Conservation (phyloP, 2,113 vertebrate genomes). For the Phyllostomus discolor region DNA sequence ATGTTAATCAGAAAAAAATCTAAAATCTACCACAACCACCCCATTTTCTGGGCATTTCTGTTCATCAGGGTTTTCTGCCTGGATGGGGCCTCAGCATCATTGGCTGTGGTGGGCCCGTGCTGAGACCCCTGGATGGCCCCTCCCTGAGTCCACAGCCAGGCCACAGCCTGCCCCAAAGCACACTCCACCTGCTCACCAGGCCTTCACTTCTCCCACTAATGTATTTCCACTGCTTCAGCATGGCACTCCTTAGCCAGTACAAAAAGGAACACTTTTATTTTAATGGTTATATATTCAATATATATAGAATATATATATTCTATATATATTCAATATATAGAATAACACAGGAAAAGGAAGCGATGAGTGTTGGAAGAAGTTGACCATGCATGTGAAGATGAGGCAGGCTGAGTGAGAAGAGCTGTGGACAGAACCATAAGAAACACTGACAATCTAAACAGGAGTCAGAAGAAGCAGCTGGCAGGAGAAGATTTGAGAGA, state of each 20-base stretch:
- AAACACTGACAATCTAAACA: not conserved
- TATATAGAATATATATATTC: too few relatives aligned
- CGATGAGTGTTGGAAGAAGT: rapidly evolving
- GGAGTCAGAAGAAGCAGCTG: not conserved
- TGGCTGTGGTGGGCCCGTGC: not conserved
- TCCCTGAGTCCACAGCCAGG: rapidly evolving
- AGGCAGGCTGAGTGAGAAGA: not conserved
- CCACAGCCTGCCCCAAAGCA: too few relatives aligned
- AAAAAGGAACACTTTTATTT: not conserved
- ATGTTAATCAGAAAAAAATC: not conserved
- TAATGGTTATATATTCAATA: not conserved
- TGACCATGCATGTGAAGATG: not conserved
- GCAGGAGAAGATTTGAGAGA: not conserved
- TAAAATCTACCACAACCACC: not conserved
- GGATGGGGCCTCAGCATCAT: rapidly evolving
- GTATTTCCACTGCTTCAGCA: rapidly evolving
- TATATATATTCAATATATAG: not conserved
- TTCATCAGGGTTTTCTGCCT: rapidly evolving
- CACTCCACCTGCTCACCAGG: too few relatives aligned
- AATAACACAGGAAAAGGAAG: not conserved
- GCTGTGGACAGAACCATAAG: not conserved
- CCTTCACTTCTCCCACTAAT: not conserved
- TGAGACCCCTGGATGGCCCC: rapidly evolving
- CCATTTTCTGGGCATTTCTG: not conserved
- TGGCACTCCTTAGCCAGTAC: too few relatives aligned